Evolutionary conservation across 2,797 vertebrate species (phyloP).

Genomic region (Remorina albescens): DNA sequence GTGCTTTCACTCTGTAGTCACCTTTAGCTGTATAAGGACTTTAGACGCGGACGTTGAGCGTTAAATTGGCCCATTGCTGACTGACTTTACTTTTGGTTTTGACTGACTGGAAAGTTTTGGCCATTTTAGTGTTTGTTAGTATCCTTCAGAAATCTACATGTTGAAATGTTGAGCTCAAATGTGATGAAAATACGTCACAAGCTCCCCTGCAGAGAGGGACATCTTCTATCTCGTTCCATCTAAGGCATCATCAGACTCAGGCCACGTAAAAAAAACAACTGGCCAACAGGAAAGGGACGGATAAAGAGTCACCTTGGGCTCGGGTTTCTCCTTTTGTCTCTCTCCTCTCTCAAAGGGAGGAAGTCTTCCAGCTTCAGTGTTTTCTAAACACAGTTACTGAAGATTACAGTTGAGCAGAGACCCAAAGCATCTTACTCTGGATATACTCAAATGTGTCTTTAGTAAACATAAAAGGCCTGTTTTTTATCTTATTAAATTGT

Average conservation of each 20-base stretch:
- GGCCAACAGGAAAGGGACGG: slow-evolving; percentile 40
- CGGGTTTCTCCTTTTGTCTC: slow-evolving; percentile 76
- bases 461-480: slow-evolving; percentile 44
- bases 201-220: slow-evolving; percentile 3
- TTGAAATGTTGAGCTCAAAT: not conserved
- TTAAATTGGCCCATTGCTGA: not conserved
- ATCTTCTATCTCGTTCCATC: slow-evolving; percentile 60
- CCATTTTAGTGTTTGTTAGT: not conserved
- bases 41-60: slow-evolving; percentile 25
- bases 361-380: slow-evolving; percentile 76
- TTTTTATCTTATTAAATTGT: slow-evolving; percentile 43
- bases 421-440: slow-evolving; percentile 55
- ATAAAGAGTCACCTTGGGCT: slow-evolving; percentile 65
- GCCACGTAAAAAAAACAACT: slow-evolving; percentile 58
- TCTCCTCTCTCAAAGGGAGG: slow-evolving; percentile 68
- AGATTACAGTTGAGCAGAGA: slow-evolving; percentile 76
- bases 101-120: too few relatives aligned
- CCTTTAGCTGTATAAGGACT: slow-evolving; percentile 12
- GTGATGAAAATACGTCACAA: not conserved
- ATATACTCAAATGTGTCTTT: slow-evolving; percentile 41
- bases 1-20: slow-evolving; percentile 73
- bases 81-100: not conserved
- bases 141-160: not conserved
- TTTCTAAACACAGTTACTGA: slow-evolving; percentile 85
- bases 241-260: slow-evolving; percentile 50